A percentile compares a stretch with the other conserved stretches of the same genome.
phyloP scores from a whole-genome alignment of 2,888 invertebrate species.

The Sialis lutaria region DNA sequence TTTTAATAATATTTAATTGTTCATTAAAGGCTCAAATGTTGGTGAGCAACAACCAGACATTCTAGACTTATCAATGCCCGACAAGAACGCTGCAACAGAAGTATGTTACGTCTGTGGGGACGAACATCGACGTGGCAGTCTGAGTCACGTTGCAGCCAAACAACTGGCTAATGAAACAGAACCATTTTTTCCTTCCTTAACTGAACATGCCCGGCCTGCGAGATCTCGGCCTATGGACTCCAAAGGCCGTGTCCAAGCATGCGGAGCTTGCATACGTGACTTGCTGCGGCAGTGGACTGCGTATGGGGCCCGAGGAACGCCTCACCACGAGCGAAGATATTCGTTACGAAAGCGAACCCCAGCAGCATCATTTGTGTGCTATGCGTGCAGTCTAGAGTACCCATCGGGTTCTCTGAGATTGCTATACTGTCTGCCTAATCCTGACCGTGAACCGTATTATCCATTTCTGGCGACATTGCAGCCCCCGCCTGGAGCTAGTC shows the following conservation, averaged over 20 bases:
- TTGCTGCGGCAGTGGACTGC: conserved; percentile 77
- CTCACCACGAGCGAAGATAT: conserved; percentile 64
- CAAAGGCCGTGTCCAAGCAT: conserved; percentile 60
- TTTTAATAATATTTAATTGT: too few relatives aligned
- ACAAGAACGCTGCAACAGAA: conserved; percentile 78
- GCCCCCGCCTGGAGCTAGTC: conserved; percentile 70
- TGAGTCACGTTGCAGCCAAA: conserved; percentile 48
- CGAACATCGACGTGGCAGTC: conserved; percentile 67
- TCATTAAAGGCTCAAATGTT: neutral
- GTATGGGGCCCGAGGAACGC: conserved; percentile 40
- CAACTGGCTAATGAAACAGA: conserved; percentile 22
- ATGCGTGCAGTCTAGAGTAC: conserved; percentile 71
- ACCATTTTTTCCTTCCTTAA: conserved; percentile 57
- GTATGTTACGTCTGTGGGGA: conserved; percentile 85
- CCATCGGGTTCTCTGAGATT: conserved; percentile 64
- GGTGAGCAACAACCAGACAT: conserved; percentile 59
- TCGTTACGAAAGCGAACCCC: conserved; percentile 61
- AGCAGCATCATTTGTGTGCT: conserved; percentile 64
- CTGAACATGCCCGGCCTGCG: conserved; percentile 69
- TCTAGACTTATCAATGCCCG: conserved; percentile 79
- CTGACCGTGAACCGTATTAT: conserved; percentile 76
- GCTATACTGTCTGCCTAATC: conserved; percentile 69
- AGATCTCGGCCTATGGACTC: conserved; percentile 76
- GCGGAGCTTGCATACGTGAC: conserved; percentile 69
- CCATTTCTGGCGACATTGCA: conserved; percentile 71